Base-by-base conservation (phyloP, 2,888 invertebrate genomes). In the Hermaeophaga mercurialis region DNA sequence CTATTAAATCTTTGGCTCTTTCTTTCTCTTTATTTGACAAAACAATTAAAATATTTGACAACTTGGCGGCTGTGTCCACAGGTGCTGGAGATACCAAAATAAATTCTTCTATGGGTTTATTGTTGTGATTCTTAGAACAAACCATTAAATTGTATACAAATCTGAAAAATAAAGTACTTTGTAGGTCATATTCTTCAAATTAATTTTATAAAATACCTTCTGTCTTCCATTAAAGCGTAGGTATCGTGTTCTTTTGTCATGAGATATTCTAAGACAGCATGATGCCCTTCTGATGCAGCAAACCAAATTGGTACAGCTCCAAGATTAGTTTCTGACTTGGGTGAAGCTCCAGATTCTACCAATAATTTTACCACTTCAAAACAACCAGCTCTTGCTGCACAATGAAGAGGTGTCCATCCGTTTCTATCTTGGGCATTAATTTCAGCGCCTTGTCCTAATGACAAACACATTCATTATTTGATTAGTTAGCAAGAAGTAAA, bases 61-160 rank as follows among this genome's bases (percentile, higher is more conserved):
- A 81, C 80, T 99, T 99, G 54, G 97, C 97, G 14, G 99, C 98
- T 9, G 97, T 95, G 75, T 99, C 98, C 19, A 98, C 96, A 0
- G 98, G 98, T 2, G 98, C 98, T n/a, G 96, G 96, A 0, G 97
- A 97, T n/a, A 96, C 93, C 56, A 99, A 81, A 18, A 99, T 91
- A 77, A 99, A 99, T 76, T 99, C 98, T 75, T 96, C 94, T 61
- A 99, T 93, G 0, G 98, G 96, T 71, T 92, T 90, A 78, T 98
- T 96, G 73, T 94, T 91, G 80, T 94, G 86, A 79, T 92, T 93
- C 78, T 96, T 96, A 17, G 96, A 95, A 77, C 96, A 95, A 28
- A 96, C 91, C 96, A 99, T 99, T 70, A 99, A 81, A 76, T 99
- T 98, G 79, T 96, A 97, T 47, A 97, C 93, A 77, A 98, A 99